Percentiles rank a stretch among this genome's conserved stretches.
phyloP scores from a whole-genome alignment of 2,113 vertebrate species.

The Grammomys dolichurus region DNA sequence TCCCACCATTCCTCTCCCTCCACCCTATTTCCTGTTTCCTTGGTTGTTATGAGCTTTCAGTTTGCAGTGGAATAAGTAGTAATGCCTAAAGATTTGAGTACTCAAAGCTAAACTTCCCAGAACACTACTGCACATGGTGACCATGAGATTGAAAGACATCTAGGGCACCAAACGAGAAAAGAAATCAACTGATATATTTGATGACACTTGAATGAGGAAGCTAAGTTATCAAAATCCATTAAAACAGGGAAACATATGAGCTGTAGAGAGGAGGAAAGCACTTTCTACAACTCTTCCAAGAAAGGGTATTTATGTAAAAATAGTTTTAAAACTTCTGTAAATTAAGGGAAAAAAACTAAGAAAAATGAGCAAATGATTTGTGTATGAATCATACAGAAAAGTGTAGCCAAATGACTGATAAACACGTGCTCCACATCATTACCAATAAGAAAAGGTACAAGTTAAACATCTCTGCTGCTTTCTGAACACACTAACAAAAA shows the following conservation, averaged over 20 bases:
- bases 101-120: slow-evolving; percentile 76
- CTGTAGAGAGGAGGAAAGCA: neutral
- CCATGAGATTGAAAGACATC: slow-evolving; percentile 92
- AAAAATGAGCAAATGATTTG: slow-evolving; percentile 18
- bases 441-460: slow-evolving; percentile 30
- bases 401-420: slow-evolving; percentile 10
- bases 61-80: slow-evolving; percentile 37
- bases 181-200: neutral
- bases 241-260: neutral
- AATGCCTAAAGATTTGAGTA: slow-evolving; percentile 78
- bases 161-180: neutral
- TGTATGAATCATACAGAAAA: neutral
- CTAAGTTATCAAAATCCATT: neutral
- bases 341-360: slow-evolving; percentile 40
- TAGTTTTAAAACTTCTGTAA: slow-evolving; percentile 9
- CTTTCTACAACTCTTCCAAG: neutral
- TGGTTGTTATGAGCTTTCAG: slow-evolving; percentile 50
- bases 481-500: slow-evolving; percentile 12
- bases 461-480: neutral
- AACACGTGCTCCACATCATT: neutral
- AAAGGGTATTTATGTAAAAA: slow-evolving; percentile 31
- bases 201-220: slow-evolving; percentile 36
- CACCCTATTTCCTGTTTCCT: slow-evolving; percentile 53
- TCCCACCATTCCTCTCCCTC: neutral
- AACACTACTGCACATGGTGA: slow-evolving; percentile 89